Evolutionary conservation across 2,113 vertebrate species (phyloP), one percentile per base, ranked within the genome.

Genomic region (Gobio gobio): DNA sequence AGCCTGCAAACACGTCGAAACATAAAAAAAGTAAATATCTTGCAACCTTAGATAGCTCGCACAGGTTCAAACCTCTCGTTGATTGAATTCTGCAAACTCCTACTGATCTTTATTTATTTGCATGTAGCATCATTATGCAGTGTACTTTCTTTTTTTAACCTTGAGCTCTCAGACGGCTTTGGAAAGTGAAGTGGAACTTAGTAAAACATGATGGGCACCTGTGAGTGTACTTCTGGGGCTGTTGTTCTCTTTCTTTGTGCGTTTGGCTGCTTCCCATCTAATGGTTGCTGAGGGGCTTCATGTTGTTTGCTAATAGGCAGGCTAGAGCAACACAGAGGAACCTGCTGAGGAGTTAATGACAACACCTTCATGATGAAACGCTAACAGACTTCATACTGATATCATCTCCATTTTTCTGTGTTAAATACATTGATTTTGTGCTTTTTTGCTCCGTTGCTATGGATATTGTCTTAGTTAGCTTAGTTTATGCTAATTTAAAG

Each of bases 261-360:
- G 54, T 76, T 83, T 70, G 80, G 43, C 63, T 58, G 43, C 58
- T 56, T 78, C n/a, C 36, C 22, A 16, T 70, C 24, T 89, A 78
- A 89, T 86, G 54, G 26, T 33, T 74, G 56, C 83, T 33, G 76
- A 84, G 76, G 82, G 84, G 84, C 33, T 83, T 84, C 70, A 49
- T 81, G 86, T 87, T 72, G 81, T 72, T 85, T 89, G 80, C 36
- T 87, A 86, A 86, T 86, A 84, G 77, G 6, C 24, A 61, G 73
- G 66, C 68, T 64, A 77, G 68, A 72, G 77, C 26, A 20, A 54
- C 80, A 86, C 56, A 29, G 79, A 85, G 78, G 81, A 73, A 43
- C 76, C 75, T 74, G 72, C 81, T 58, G 87, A 81, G 75, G 83
- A 85, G 59, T 59, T 86, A 83, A 88, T 81, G 87, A 82, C 59